Percentiles rank a stretch among this genome's conserved stretches.
phyloP scores from a whole-genome alignment of 2,113 vertebrate genomes.

The Dipodomys spectabilis region DNA sequence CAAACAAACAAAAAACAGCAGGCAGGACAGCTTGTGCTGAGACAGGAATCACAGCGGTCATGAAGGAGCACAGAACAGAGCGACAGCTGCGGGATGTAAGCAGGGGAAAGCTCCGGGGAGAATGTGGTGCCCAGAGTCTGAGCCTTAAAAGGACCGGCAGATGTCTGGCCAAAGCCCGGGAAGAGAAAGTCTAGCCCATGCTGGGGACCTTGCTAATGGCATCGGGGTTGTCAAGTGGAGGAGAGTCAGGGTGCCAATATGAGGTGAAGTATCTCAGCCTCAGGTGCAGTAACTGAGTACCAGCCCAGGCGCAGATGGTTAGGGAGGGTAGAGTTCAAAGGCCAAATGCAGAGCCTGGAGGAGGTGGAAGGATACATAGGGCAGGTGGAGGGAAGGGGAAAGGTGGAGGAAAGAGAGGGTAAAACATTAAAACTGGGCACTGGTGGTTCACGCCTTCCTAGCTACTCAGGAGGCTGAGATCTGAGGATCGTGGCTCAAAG shows the following conservation, averaged over 20 bases:
- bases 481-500: too few species aligned
- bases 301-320: neutral
- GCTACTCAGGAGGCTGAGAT: too few species aligned
- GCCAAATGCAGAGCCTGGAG: neutral
- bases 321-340: neutral
- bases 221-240: neutral
- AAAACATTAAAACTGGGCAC: neutral
- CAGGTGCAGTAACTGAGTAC: neutral
- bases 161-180: neutral
- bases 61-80: neutral
- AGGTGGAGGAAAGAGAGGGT: accelerated
- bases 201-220: neutral
- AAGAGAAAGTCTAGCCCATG: accelerated
- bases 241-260: accelerated
- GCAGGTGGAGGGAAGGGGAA: neutral
- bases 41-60: neutral
- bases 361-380: neutral
- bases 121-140: neutral
- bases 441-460: too few species aligned
- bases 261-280: neutral
- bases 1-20: too few species aligned
- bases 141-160: neutral
- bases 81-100: neutral
- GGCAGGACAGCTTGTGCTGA: accelerated
- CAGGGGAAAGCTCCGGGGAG: neutral